phyloP scores from a whole-genome alignment of 2,113 vertebrate genomes.

The Galemys pyrenaicus region DNA sequence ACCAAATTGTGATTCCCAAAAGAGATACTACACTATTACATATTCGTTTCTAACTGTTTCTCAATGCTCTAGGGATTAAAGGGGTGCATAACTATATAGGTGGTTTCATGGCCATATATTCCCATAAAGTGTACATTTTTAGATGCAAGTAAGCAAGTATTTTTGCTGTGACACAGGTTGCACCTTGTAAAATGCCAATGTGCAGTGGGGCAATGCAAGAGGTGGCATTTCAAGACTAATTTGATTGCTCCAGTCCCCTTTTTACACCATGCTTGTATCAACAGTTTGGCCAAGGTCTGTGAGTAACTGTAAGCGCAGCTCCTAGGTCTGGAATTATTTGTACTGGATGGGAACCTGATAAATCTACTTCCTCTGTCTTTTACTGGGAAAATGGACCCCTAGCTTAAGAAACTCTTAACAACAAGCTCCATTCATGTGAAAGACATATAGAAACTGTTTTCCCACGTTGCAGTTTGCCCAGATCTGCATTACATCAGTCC shows the following conservation, averaged over 20 bases:
- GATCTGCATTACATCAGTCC: not conserved
- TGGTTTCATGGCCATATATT: not conserved
- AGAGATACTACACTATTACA: not conserved
- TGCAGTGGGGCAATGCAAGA: not conserved
- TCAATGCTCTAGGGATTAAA: not conserved
- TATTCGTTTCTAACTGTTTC: not conserved
- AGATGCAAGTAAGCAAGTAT: not conserved
- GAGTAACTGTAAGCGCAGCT: not conserved
- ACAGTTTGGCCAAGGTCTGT: not conserved
- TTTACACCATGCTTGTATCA: not conserved
- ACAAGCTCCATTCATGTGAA: not conserved
- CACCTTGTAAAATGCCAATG: not conserved
- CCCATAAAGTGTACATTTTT: not conserved
- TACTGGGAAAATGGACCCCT: not conserved
- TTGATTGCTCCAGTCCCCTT: not conserved
- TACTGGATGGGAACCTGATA: not conserved
- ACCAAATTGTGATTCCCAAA: not conserved
- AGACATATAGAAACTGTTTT: not conserved
- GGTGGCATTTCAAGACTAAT: not conserved
- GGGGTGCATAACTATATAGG: not conserved
- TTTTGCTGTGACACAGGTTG: not conserved
- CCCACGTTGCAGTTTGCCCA: accelerated
- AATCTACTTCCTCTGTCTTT: not conserved
- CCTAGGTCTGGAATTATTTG: not conserved
- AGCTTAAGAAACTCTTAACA: not conserved